Conservation (phyloP, 2,797 vertebrate genomes). For the Petrocephalus sullivani region DNA sequence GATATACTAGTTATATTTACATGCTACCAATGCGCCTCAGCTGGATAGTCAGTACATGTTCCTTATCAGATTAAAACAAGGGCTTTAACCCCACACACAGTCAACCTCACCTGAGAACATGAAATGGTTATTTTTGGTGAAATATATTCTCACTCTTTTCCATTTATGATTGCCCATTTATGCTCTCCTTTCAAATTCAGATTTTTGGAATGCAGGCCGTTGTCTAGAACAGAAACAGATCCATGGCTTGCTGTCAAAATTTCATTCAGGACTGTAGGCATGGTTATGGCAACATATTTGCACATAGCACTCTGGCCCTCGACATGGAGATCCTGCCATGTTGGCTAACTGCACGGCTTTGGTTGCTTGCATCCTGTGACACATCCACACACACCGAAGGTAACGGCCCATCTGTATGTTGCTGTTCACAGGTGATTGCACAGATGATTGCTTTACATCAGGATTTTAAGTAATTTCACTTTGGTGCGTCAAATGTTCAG, state of each 20-base stretch:
- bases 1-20: neutral
- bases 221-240: constrained; percentile 3
- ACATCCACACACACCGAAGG: constrained; percentile 5
- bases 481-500: neutral
- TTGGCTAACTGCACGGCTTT: constrained; percentile 30
- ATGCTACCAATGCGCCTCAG: neutral
- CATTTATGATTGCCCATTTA: constrained; percentile 12
- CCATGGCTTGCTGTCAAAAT: constrained; percentile 39
- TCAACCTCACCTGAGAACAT: constrained; percentile 1
- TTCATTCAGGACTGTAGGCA: constrained; percentile 22
- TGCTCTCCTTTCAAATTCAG: neutral
- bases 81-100: neutral
- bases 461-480: neutral
- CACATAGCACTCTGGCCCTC: neutral
- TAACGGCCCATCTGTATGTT: neutral
- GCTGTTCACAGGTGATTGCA: neutral
- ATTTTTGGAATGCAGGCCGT: neutral
- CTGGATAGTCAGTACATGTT: neutral
- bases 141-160: neutral
- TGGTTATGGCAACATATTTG: neutral
- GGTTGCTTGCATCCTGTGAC: constrained; percentile 2
- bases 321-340: constrained; percentile 27
- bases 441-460: neutral
- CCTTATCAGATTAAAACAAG: neutral
- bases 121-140: neutral